These are phyloP conservation scores for Cairina moschata DNA, from an alignment of 2,113 vertebrate genomes.

Conservation along the genomic window DNA sequence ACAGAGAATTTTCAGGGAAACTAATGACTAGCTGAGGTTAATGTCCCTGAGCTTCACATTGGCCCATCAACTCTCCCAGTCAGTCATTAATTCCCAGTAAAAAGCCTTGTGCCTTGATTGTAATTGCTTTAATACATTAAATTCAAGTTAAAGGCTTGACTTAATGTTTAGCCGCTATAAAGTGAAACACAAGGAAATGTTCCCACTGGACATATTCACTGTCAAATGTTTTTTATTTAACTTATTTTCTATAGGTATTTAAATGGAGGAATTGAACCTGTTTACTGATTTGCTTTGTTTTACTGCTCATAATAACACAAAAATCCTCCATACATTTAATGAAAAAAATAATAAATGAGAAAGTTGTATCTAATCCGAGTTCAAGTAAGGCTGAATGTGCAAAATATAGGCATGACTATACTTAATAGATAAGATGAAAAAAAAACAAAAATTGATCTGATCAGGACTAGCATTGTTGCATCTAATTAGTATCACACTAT, in stretches of 20 bases:
- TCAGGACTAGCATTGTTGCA: neutral
- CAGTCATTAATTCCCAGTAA: constrained; percentile 78
- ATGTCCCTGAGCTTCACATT: constrained; percentile 64
- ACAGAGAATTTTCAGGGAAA: constrained; percentile 69
- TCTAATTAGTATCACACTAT: neutral
- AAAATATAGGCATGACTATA: neutral
- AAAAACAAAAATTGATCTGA: neutral
- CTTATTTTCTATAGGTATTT: constrained; percentile 58
- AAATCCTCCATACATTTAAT: neutral
- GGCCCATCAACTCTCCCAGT: constrained; percentile 69
- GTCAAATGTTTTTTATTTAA: constrained; percentile 67
- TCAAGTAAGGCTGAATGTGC: neutral
- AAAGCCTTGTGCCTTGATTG: constrained; percentile 65
- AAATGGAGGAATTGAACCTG: neutral
- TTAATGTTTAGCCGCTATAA: constrained; percentile 73
- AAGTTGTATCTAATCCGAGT: neutral
- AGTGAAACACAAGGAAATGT: constrained; percentile 66
- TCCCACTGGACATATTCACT: constrained; percentile 53
- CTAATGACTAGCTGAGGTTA: constrained; percentile 75
- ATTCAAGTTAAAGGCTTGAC: constrained; percentile 75
- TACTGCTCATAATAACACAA: neutral
- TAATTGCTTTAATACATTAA: constrained; percentile 77
- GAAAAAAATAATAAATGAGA: no score
- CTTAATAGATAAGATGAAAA: neutral
- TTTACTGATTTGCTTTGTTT: constrained; percentile 36